phyloP scores from a whole-genome alignment of 2,797 vertebrate species.

The Tapirus indicus region DNA sequence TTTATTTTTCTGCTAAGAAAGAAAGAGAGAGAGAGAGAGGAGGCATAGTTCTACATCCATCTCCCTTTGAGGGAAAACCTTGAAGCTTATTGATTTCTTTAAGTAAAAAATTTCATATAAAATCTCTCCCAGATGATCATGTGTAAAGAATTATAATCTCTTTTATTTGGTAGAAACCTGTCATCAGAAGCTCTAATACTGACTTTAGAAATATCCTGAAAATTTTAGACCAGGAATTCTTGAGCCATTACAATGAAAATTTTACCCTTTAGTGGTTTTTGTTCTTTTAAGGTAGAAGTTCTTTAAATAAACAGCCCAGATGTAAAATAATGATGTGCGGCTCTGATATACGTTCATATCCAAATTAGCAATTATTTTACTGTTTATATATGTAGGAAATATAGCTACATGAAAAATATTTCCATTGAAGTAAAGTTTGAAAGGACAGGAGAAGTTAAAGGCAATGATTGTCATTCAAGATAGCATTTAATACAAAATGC shows the following conservation, averaged over 20 bases:
- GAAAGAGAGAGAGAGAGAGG: neutral
- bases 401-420: neutral
- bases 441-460: neutral
- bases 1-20: constrained; percentile 33
- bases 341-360: neutral
- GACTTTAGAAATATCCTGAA: constrained; percentile 41
- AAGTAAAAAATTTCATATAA: constrained; percentile 51
- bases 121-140: constrained; percentile 59
- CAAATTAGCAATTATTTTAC: neutral
- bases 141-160: constrained; percentile 62
- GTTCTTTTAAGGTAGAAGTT: constrained; percentile 12
- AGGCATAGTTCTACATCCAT: neutral
- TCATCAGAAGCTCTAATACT: constrained; percentile 48
- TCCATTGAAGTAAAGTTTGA: neutral
- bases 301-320: neutral
- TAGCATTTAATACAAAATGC: neutral
- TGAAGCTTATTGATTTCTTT: constrained; percentile 34
- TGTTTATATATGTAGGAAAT: neutral
- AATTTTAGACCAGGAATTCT: constrained; percentile 17
- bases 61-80: neutral
- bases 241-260: neutral
- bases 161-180: constrained; percentile 54
- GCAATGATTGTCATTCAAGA: neutral
- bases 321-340: neutral
- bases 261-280: constrained; percentile 26